These are phyloP conservation scores for Sisor rabdophorus DNA, from an alignment of 2,113 vertebrate species.

Conservation along the genomic window DNA sequence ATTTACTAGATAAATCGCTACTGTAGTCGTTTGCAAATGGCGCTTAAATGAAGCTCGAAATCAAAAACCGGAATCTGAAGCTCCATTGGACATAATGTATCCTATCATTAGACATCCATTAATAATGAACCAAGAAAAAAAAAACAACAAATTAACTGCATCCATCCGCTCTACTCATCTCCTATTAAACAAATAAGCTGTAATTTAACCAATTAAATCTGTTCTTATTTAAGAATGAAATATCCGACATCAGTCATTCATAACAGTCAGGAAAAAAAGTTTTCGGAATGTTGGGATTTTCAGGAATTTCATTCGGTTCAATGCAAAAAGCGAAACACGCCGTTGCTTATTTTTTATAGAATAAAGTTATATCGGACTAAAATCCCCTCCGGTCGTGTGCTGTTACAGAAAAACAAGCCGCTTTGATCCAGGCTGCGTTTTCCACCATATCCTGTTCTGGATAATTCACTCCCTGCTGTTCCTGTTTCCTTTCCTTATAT, in stretches of 20 bases:
- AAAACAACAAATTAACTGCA: too few relatives aligned
- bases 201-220: too few relatives aligned
- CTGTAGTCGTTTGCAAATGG: too few relatives aligned
- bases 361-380: not conserved
- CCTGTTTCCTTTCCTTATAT: not conserved
- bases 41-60: too few relatives aligned
- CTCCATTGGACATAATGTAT: not conserved
- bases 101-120: not conserved
- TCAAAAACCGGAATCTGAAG: not conserved
- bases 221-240: too few relatives aligned
- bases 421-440: not conserved
- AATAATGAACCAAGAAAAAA: too few relatives aligned
- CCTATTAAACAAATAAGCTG: too few relatives aligned
- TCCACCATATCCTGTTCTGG: not conserved
- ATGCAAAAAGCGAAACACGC: not conserved
- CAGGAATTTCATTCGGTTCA: not conserved
- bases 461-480: not conserved
- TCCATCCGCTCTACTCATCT: too few relatives aligned
- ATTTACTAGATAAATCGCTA: not conserved
- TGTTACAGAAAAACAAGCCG: not conserved
- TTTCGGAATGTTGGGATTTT: not conserved
- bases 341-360: too few relatives aligned
- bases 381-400: not conserved
- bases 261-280: too few relatives aligned
- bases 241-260: too few relatives aligned